Percentiles rank a stretch among this genome's conserved stretches.
phyloP scores from a whole-genome alignment of 2,888 invertebrate species.

The Linhomoeus sp. region DNA sequence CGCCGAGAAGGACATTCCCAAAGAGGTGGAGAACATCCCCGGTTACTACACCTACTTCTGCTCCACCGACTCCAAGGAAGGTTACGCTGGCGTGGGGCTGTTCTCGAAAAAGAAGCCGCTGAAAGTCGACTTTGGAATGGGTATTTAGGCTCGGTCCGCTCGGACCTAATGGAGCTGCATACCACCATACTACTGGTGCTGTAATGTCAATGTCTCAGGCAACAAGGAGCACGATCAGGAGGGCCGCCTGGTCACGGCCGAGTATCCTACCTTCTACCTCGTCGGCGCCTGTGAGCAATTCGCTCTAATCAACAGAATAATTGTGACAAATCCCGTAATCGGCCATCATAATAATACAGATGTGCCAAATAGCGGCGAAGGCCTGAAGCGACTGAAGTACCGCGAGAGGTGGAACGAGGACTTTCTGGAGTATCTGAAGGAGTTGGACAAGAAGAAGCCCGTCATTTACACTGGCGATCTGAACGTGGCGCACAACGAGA shows the following conservation, averaged over 20 bases:
- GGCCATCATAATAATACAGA: constrained; percentile 34
- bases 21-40: constrained; percentile 41
- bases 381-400: constrained; percentile 63
- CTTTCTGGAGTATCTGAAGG: constrained; percentile 54
- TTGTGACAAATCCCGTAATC: neutral
- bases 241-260: constrained; percentile 68
- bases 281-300: constrained; percentile 41
- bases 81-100: constrained; percentile 80
- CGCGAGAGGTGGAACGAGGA: constrained; percentile 69
- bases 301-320: neutral
- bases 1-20: constrained; percentile 54
- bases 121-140: constrained; percentile 58
- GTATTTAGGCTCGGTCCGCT: too few species aligned
- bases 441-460: constrained; percentile 66
- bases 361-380: constrained; percentile 81
- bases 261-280: constrained; percentile 72
- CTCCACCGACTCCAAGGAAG: constrained; percentile 39
- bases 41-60: constrained; percentile 49
- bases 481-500: constrained; percentile 87
- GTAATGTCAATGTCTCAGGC: constrained; percentile 34
- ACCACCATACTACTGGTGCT: too few species aligned
- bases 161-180: too few species aligned
- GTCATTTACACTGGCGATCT: constrained; percentile 88
- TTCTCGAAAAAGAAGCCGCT: constrained; percentile 63
- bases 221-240: constrained; percentile 40